phyloP scores from a whole-genome alignment of 2,888 invertebrate species.

The Oscheius sp. region DNA sequence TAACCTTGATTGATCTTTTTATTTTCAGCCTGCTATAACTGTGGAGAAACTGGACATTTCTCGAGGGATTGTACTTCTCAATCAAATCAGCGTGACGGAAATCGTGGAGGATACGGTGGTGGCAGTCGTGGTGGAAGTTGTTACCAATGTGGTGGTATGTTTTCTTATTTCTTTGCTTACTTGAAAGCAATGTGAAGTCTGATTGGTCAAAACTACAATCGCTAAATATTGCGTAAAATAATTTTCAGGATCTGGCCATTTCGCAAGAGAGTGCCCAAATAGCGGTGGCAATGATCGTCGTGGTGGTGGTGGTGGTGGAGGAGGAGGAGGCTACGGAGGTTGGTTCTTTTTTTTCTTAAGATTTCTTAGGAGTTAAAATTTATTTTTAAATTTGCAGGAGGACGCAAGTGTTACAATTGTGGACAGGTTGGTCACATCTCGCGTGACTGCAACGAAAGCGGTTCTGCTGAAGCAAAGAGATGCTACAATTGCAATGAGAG shows the following conservation, averaged over 20 bases:
- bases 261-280: constrained; percentile 65
- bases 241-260: constrained; percentile 66
- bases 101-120: constrained; percentile 32
- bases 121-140: constrained; percentile 36
- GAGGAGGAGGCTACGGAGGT: background rate
- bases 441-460: constrained; percentile 61
- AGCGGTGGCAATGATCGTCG: constrained; percentile 37
- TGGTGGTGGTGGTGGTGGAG: constrained; percentile 33
- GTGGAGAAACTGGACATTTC: constrained; percentile 64
- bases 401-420: constrained; percentile 63
- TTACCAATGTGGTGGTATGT: constrained; percentile 57
- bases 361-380: background rate
- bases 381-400: constrained; percentile 25
- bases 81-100: constrained; percentile 41
- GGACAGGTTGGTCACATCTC: constrained; percentile 62
- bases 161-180: no score
- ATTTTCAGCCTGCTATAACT: constrained; percentile 58
- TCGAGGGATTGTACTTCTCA: constrained; percentile 66
- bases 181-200: no score
- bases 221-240: no score
- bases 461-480: constrained; percentile 74
- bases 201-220: no score
- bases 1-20: constrained; percentile 3
- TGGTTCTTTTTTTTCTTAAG: background rate
- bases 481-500: constrained; percentile 65